phyloP scores from a whole-genome alignment of 1,140 invertebrate genomes.

The Platyscapa corneri region DNA sequence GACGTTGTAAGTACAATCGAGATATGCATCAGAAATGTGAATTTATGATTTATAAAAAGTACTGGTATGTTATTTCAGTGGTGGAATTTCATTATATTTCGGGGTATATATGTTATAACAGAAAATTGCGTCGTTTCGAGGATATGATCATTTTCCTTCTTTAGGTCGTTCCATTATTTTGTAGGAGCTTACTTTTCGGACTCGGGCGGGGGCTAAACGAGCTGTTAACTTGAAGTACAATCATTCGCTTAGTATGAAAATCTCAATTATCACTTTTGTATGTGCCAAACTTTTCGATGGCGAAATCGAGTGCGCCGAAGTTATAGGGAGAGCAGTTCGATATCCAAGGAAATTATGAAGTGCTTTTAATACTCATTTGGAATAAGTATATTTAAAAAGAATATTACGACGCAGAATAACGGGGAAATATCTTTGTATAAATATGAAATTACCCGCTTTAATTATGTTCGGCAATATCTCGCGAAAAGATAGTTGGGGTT shows the following conservation, averaged over 20 bases:
- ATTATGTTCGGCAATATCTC: not conserved
- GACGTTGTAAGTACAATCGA: slow-evolving; percentile 13
- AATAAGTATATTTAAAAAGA: not conserved
- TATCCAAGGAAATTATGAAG: not conserved
- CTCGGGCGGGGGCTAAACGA: slow-evolving; percentile 5
- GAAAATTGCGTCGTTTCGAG: slow-evolving; percentile 37
- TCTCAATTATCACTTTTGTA: slow-evolving; percentile 33
- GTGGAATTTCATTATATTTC: slow-evolving; percentile 42
- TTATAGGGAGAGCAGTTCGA: not conserved
- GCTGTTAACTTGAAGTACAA: slow-evolving; percentile 33
- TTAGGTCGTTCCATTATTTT: slow-evolving; percentile 34
- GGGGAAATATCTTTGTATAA: not conserved
- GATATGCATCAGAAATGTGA: slow-evolving; percentile 45
- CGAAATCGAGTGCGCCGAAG: not conserved
- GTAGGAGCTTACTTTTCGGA: not conserved
- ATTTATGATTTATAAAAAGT: slow-evolving; percentile 48
- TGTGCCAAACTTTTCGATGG: slow-evolving; percentile 15
- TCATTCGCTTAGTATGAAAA: not conserved
- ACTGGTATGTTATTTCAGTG: slow-evolving; percentile 15
- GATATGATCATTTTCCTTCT: slow-evolving; percentile 28
- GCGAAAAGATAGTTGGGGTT: not conserved
- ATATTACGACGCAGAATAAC: not conserved
- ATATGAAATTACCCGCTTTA: not conserved
- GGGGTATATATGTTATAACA: not conserved
- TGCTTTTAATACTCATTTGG: not conserved